Evolutionary conservation across 2,797 vertebrate genomes (phyloP), one percentile per base, ranked within the genome.

Genomic region (Staurois parvus): DNA sequence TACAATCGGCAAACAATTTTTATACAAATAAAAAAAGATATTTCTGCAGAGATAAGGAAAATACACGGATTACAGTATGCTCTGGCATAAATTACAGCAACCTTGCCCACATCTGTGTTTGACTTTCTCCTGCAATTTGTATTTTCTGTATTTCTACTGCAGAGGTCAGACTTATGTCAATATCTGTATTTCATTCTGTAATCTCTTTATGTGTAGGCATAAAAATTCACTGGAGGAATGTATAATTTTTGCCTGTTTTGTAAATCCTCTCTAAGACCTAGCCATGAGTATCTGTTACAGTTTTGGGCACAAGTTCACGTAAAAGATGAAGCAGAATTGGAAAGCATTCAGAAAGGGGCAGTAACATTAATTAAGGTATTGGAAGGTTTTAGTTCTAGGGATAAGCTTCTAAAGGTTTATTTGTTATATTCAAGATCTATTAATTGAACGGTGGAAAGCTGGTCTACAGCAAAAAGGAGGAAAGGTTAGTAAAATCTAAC

Each of bases 161-260:
- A 79, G 62, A 79, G 76, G 76, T 79, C 76, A 67, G 66, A 79
- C 64, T 68, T 28, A 68, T 67, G 76, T 79, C 59, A 68, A 79
- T 79, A 79, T 79, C 77, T 79, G 77, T 68, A 69, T 79, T 79
- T 79, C 64, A 79, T 79, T 79, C 68, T 79, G 62, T 68, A 79
- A 79, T 79, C 77, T 79, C 69, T 79, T 79, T 79, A 79, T 79
- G 77, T 79, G 62, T 68, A 79, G 64, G 40, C 29, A 68, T 79
- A 79, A 79, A 79, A 79, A 68, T 68, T 79, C 64, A 69, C 77
- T 79, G 64, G 77, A 79, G 77, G 77, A 79, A 79, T 79, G 77
- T 79, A 79, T 79, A 30, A 79, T 81, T 81, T 59, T 72, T 81
- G 42, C 48, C 67, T 81, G 67, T 83, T 45, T n/a, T 74, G 40